These are phyloP conservation scores for Sphaerophoria taeniata DNA, from an alignment of 2,888 invertebrate species.

Conservation along the genomic window DNA sequence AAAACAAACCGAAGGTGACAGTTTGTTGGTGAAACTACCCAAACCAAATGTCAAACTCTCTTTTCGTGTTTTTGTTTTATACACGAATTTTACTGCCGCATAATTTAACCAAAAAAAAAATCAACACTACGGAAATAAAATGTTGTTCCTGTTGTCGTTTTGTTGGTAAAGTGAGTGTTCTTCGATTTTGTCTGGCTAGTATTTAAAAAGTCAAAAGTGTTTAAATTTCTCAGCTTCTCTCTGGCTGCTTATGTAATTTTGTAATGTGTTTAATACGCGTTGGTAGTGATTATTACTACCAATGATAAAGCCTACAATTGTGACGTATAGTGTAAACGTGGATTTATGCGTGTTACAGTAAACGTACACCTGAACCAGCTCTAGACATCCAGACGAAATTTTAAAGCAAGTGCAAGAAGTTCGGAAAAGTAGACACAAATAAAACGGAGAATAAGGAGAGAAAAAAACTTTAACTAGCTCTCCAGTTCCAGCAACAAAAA, in stretches of 20 bases:
- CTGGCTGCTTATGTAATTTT: no score
- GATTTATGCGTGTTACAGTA: no score
- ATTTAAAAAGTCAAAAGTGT: no score
- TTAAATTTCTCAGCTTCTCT: no score
- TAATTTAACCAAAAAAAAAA: constrained; percentile 23
- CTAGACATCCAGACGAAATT: no score
- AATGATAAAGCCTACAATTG: no score
- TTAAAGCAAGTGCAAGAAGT: constrained; percentile 42
- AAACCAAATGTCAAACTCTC: constrained; percentile 14
- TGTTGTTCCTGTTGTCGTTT: not conserved
- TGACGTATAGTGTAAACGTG: no score
- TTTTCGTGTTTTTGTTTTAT: not conserved
- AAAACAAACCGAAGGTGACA: not conserved
- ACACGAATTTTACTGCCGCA: constrained; percentile 22
- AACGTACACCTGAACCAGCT: no score
- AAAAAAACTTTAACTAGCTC: not conserved
- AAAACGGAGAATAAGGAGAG: constrained; percentile 12
- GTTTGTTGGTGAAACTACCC: constrained; percentile 8
- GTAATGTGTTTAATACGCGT: no score
- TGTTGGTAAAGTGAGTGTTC: not conserved
- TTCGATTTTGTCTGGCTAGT: no score
- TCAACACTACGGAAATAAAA: constrained; percentile 17
- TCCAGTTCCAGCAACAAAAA: constrained; percentile 18
- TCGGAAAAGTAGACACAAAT: constrained; percentile 10
- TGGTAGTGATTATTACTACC: no score